Evolutionary conservation across 2,113 vertebrate species (phyloP), one percentile per base, ranked within the genome.

Genomic region (Oophaga pumilio): DNA sequence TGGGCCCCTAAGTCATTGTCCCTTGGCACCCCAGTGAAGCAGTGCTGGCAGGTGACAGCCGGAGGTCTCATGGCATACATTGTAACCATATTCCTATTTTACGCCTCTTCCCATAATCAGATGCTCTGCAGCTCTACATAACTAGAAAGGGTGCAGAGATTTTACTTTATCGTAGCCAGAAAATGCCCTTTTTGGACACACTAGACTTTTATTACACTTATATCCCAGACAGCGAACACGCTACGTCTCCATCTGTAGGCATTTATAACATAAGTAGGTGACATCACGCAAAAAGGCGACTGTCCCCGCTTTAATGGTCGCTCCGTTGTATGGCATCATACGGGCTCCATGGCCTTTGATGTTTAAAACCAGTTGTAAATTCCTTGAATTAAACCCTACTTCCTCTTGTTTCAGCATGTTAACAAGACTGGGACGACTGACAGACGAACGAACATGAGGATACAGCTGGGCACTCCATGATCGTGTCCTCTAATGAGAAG

Each of bases 341-440:
- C 90, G 26, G 90, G 89, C 90, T 90, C 33, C 33, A 82, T 52
- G 33, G 88, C 90, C 94, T 96, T 96, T 96, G 95, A 95, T 94
- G 79, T 94, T 95, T 94, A 93, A 95, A 95, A 92, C 92, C 92
- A 93, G 94, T 93, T 95, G 94, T 96, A 95, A 95, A 95, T 94
- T 94, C 93, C 94, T 95, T 94, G 93, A 95, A 94, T 94, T 93
- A 90, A 90, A 62, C 90, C 92, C 90, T 92, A 92, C 92, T 94
- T 94, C 94, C 94, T 95, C 95, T 95, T 93, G 93, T 94, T 95
- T 94, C 93, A 94, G 92, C 91, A 93, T 95, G 94, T 95, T 95
- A 95, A 95, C 95, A 96, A 96, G 94, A 93, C 93, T 91, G 94
- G 93, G 93, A 93, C 90, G 93, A 92, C 92, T 92, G 94, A 93